Evolutionary conservation across 2,797 vertebrate genomes (phyloP).

Genomic region (Percopsis omiscomaycus): DNA sequence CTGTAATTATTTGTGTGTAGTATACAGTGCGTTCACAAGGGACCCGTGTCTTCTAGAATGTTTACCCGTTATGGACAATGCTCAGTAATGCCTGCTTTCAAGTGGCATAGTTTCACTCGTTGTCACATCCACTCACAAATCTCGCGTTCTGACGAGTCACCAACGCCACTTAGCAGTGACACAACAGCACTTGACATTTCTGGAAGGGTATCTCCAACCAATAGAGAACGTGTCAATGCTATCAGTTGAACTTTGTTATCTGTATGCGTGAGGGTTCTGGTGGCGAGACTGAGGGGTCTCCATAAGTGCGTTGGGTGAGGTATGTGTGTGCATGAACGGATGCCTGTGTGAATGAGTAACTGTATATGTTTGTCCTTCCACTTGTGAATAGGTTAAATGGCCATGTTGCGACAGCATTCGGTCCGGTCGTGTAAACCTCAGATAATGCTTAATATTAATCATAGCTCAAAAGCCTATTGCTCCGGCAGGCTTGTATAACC

Average conservation of each 20-base stretch:
- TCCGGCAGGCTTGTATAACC: neutral
- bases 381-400: conserved; percentile 55
- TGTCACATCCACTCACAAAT: conserved; percentile 5
- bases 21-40: too few relatives aligned
- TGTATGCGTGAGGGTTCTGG: conserved; percentile 45
- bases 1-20: too few relatives aligned
- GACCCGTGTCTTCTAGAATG: too few relatives aligned
- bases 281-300: conserved; percentile 44
- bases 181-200: conserved; percentile 68
- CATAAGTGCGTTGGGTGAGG: conserved; percentile 19
- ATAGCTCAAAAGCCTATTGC: too few relatives aligned
- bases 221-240: conserved; percentile 54
- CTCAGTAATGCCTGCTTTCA: neutral
- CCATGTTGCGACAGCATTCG: conserved; percentile 33
- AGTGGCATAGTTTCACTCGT: neutral
- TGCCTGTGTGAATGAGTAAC: conserved; percentile 7
- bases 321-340: conserved; percentile 12
- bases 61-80: too few relatives aligned
- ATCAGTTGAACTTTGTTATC: conserved; percentile 63
- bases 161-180: conserved; percentile 49
- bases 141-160: conserved; percentile 24
- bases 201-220: conserved; percentile 57
- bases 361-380: conserved; percentile 7
- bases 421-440: conserved; percentile 19
- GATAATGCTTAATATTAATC: conserved; percentile 5